These are phyloP conservation scores for Phania funesta DNA, from an alignment of 2,888 invertebrate genomes.

Conservation along the genomic window DNA sequence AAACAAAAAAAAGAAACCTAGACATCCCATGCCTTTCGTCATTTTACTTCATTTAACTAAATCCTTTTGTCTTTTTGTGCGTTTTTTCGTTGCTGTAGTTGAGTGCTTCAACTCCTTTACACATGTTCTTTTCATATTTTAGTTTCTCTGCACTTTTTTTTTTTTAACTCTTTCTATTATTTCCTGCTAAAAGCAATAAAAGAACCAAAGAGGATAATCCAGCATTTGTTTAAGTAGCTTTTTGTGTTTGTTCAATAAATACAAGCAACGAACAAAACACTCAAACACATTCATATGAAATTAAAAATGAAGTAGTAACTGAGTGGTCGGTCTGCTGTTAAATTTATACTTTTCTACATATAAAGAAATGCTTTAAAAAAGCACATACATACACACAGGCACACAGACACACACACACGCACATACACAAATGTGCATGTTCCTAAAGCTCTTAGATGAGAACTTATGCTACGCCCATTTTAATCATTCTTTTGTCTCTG, in stretches of 20 bases:
- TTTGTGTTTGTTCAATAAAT: constrained; percentile 67
- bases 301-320: constrained; percentile 18
- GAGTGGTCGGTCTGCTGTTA: constrained; percentile 39
- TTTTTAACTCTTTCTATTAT: constrained; percentile 28
- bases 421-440: neutral
- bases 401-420: neutral
- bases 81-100: neutral
- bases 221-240: constrained; percentile 69
- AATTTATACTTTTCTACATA: constrained; percentile 8
- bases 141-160: constrained; percentile 12
- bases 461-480: constrained; percentile 56
- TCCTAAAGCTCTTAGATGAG: constrained; percentile 28
- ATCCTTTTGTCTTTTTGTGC: constrained; percentile 40
- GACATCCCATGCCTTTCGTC: constrained; percentile 32
- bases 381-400: neutral
- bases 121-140: constrained; percentile 53
- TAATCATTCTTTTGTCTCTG: constrained; percentile 57
- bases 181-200: constrained; percentile 62
- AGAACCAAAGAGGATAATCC: constrained; percentile 68
- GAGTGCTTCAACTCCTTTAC: constrained; percentile 38
- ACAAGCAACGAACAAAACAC: constrained; percentile 35
- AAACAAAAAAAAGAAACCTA: constrained; percentile 32
- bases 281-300: constrained; percentile 19
- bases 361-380: constrained; percentile 11
- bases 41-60: constrained; percentile 67